Percentiles rank a stretch among this genome's conserved stretches.
Conservation (phyloP, 1,140 invertebrate genomes). For the Telenomus remus region DNA sequence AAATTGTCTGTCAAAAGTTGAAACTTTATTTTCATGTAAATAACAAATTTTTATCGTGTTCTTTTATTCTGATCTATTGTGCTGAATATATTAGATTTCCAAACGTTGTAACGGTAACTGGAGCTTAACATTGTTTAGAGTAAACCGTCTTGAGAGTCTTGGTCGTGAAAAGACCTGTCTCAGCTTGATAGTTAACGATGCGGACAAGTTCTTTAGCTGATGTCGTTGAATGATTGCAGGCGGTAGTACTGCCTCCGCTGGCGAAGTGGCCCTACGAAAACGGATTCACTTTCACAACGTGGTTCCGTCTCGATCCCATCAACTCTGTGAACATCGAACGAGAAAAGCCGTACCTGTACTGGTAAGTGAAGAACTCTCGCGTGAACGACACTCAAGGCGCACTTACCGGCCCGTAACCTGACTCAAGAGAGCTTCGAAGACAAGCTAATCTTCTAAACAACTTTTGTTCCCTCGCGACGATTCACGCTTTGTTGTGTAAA, state of each 20-base stretch:
- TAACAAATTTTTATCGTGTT: too few relatives aligned
- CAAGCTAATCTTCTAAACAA: conserved; percentile 36
- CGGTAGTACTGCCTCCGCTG: conserved; percentile 95
- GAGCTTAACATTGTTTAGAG: too few relatives aligned
- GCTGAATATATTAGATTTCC: too few relatives aligned
- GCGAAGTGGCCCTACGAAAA: conserved; percentile 99
- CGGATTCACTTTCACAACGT: conserved; percentile 99
- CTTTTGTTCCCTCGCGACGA: conserved; percentile 1
- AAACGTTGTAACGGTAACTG: too few relatives aligned
- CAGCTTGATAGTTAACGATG: background rate
- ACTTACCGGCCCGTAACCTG: conserved; percentile 17
- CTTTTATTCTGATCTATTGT: too few relatives aligned
- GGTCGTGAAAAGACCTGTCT: background rate
- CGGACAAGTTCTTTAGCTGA: background rate
- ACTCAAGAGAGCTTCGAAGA: conserved; percentile 27
- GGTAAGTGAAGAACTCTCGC: conserved; percentile 79
- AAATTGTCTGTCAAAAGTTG: too few relatives aligned
- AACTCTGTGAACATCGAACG: conserved; percentile 99
- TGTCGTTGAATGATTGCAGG: conserved; percentile 77
- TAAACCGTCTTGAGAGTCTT: too few relatives aligned
- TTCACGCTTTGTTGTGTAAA: background rate
- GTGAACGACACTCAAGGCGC: conserved; percentile 27
- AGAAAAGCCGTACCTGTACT: conserved; percentile 98
- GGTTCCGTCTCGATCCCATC: conserved; percentile 98
- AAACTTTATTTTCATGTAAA: too few relatives aligned